Percentiles rank a stretch among this genome's conserved stretches.
These are phyloP conservation scores for Callyntrura sp. DNA, from an alignment of 2,888 invertebrate genomes.

Conservation along the genomic window DNA sequence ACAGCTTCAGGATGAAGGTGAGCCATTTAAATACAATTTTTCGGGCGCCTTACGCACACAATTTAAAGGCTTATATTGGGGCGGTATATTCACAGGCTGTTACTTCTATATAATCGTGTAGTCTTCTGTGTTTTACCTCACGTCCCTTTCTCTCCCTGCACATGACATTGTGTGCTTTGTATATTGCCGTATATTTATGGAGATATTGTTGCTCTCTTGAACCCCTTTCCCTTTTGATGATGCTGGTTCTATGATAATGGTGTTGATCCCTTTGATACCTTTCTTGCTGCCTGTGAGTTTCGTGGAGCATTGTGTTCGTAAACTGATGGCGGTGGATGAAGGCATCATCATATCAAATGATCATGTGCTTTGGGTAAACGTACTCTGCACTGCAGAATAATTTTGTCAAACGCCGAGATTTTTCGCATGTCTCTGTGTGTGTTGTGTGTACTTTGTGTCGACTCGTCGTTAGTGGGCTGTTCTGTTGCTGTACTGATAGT, in stretches of 20 bases:
- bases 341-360: slow-evolving; percentile 24
- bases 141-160: no score
- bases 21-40: no score
- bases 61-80: no score
- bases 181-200: neutral
- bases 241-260: slow-evolving; percentile 53
- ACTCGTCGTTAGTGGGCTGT: no score
- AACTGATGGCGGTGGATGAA: no score
- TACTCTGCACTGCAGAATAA: slow-evolving; percentile 50
- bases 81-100: no score
- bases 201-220: slow-evolving; percentile 19
- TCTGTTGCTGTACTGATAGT: slow-evolving; percentile 17
- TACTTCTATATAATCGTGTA: no score
- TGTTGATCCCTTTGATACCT: slow-evolving; percentile 53
- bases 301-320: neutral
- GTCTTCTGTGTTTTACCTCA: no score
- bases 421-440: slow-evolving; percentile 10
- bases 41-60: no score
- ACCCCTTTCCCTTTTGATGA: slow-evolving; percentile 2
- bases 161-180: neutral
- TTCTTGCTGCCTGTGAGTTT: neutral
- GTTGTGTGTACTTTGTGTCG: neutral
- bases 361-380: no score
- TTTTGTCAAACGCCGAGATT: slow-evolving; percentile 22
- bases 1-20: no score